These are phyloP conservation scores for Drosophila cognata DNA, from an alignment of 2,888 invertebrate species.

Conservation along the genomic window DNA sequence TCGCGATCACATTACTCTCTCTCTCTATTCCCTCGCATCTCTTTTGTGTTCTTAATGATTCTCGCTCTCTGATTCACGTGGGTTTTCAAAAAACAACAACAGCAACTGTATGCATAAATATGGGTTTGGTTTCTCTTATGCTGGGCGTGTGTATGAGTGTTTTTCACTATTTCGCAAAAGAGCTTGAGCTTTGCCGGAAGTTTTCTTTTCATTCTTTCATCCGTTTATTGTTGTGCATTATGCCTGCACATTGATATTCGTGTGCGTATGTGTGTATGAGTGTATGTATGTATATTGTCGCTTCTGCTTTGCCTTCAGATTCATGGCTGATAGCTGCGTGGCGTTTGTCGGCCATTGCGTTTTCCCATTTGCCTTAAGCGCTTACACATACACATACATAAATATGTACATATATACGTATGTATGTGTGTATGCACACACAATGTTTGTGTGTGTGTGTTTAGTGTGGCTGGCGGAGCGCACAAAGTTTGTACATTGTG, in stretches of 20 bases:
- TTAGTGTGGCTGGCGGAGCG: slow-evolving; percentile 40
- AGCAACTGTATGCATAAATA: slow-evolving; percentile 24
- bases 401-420: slow-evolving; percentile 1
- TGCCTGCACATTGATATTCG: slow-evolving; percentile 51
- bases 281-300: slow-evolving; percentile 41
- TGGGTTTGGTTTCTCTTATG: slow-evolving; percentile 56
- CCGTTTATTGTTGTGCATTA: slow-evolving; percentile 58
- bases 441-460: slow-evolving; percentile 3
- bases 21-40: slow-evolving; percentile 20
- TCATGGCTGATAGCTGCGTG: slow-evolving; percentile 70
- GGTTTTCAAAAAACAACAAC: slow-evolving; percentile 54
- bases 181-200: slow-evolving; percentile 73
- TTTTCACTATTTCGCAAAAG: slow-evolving; percentile 57
- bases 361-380: slow-evolving; percentile 71
- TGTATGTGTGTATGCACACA: slow-evolving; percentile 9
- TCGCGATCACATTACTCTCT: slow-evolving; percentile 56
- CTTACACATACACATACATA: slow-evolving; percentile 32
- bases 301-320: slow-evolving; percentile 62
- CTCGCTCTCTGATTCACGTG: slow-evolving; percentile 73
- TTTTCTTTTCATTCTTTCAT: slow-evolving; percentile 70
- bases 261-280: neutral
- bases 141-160: slow-evolving; percentile 25
- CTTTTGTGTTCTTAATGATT: slow-evolving; percentile 59
- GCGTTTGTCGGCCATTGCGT: slow-evolving; percentile 77
- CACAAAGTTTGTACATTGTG: slow-evolving; percentile 49